Evolutionary conservation across 30 jellyfish, hydroid and myxozoan species (phyloP).

Genomic region (Chrysaora quinquecirrha): DNA sequence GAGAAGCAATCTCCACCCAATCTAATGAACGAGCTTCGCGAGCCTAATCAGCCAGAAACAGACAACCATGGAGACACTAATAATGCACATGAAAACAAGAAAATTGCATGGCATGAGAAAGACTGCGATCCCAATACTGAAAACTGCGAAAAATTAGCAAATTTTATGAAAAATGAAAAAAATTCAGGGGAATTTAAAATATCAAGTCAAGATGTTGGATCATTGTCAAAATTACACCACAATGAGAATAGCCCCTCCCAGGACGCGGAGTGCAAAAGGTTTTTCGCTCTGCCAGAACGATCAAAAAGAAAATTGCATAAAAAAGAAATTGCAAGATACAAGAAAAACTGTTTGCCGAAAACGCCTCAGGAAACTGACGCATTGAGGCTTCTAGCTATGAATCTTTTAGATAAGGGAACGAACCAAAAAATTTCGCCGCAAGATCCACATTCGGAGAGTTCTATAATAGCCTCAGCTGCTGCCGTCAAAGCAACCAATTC

Average conservation of each 20-base stretch:
- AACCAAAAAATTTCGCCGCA: too few relatives aligned
- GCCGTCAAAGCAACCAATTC: constrained; percentile 26
- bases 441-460: not conserved
- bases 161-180: not conserved
- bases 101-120: not conserved
- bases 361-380: constrained; percentile 22
- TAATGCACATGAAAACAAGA: not conserved
- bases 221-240: not conserved
- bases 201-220: not conserved
- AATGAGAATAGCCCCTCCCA: not conserved
- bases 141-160: not conserved
- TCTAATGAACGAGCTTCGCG: not conserved
- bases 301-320: constrained; percentile 27
- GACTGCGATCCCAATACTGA: not conserved
- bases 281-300: constrained; percentile 44
- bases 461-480: not conserved
- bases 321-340: constrained; percentile 8
- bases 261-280: constrained; percentile 34
- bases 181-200: not conserved
- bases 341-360: constrained; percentile 48
- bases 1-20: not conserved
- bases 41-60: not conserved
- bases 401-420: constrained; percentile 11
- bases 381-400: constrained; percentile 12
- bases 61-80: not conserved